Conservation (phyloP, 1,140 invertebrate genomes). For the Procambarus clarkii region DNA sequence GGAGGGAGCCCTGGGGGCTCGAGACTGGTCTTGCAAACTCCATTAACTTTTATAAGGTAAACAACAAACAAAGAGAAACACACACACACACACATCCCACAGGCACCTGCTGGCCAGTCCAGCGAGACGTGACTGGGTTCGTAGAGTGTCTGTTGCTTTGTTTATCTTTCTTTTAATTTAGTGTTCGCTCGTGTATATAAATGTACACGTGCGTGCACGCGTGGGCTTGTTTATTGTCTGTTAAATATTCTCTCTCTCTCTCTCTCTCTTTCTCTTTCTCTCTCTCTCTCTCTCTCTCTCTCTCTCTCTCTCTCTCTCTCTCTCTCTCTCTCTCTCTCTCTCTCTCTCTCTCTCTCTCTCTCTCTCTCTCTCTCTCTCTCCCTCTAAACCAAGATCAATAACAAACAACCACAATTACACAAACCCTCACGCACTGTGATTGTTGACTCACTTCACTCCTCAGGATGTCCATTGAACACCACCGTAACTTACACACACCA, state of each 20-base stretch:
- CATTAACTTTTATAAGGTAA: too few relatives aligned
- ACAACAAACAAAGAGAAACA: too few relatives aligned
- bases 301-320: slow-evolving; percentile 14
- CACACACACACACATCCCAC: neutral
- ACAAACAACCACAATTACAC: too few relatives aligned
- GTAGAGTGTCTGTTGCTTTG: neutral
- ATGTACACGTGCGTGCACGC: too few relatives aligned
- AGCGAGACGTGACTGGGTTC: neutral
- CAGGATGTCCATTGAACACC: too few relatives aligned
- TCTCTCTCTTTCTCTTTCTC: neutral
- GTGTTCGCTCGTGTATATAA: neutral
- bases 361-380: neutral
- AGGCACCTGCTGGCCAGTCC: neutral
- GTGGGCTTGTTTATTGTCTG: neutral
- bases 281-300: too few relatives aligned
- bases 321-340: slow-evolving; percentile 4
- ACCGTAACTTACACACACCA: too few relatives aligned
- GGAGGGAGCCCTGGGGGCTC: too few relatives aligned
- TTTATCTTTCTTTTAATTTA: neutral
- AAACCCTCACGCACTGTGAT: too few relatives aligned
- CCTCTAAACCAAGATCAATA: too few relatives aligned
- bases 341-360: neutral
- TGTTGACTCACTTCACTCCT: too few relatives aligned
- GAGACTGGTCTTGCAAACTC: too few relatives aligned
- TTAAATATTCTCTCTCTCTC: neutral